Base-by-base conservation (phyloP, 2,888 invertebrate genomes). In the Limnephilus lunatus region DNA sequence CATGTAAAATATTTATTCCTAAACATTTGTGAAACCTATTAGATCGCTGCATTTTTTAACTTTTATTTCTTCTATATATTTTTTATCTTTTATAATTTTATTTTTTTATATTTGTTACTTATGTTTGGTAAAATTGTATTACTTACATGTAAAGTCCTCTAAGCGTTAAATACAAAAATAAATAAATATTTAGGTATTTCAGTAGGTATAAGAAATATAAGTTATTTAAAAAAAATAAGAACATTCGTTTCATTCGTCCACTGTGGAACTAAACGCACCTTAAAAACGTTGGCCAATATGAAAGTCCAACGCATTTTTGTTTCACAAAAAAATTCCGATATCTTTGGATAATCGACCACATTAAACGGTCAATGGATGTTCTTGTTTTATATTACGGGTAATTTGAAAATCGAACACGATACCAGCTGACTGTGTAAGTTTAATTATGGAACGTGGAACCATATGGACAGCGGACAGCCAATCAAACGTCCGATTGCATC, bases 381-480 rank as follows among this genome's bases (percentile, higher is more conserved):
- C 87, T 68, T 53, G 48, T 87, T 48, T 87, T 87, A 53, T 12
- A 87, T 85, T 39, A 25, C 12, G 31, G 30, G 87, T 87, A 81
- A 83, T 92, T 91, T 53, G 85, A 91, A 91, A 92, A 92, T 92
- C 89, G 92, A 93, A 93, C 93, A 90, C 81, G 83, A 91, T 25
- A 91, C 90, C 91, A 91, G 90, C 83, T 92, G 91, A 90, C 92
- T 87, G 89, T 86, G 90, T 19, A 93, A 91, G 90, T 92, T 93
- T 93, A 93, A 93, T 93, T 93, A 91, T 91, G 92, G 92, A 91
- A 92, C 92, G 90, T 91, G 92, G 91, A 90, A 92, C 93, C 93
- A 93, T 93, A 93, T 93, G 93, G 93, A 92, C 91, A 91, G 93
- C 93, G 93, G 90, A 82, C 91, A 91, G 90, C 93, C 92, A 92